A percentile compares a stretch with the other conserved stretches of the same genome.
Evolutionary conservation across 2,113 vertebrate species (phyloP).

Genomic region (Poeciliopsis turrubarensis): DNA sequence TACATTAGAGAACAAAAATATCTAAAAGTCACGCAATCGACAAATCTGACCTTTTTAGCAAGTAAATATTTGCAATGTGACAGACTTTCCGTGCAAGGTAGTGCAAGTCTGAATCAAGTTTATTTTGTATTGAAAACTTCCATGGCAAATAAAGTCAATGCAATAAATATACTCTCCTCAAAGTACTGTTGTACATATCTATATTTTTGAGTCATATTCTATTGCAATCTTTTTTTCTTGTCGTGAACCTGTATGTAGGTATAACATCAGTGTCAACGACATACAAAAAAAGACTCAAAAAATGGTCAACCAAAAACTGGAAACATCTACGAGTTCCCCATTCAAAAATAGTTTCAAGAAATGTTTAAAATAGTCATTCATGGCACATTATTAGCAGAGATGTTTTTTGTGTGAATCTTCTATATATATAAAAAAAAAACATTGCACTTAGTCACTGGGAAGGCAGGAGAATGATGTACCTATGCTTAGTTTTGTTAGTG

Average conservation of each 20-base stretch:
- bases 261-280: not conserved
- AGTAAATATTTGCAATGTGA: not conserved
- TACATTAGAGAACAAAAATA: not conserved
- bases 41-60: not conserved
- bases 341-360: conserved; percentile 16
- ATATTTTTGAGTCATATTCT: not conserved
- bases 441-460: not conserved
- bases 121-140: not conserved
- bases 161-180: not conserved
- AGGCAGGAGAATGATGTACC: conserved; percentile 41
- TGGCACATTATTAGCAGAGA: conserved; percentile 45
- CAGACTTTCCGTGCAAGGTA: not conserved
- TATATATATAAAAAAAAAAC: not conserved
- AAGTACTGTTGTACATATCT: not conserved
- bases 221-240: not conserved
- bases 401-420: conserved; percentile 35
- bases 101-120: not conserved
- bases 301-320: conserved; percentile 2
- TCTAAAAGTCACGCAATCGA: not conserved
- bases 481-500: conserved; percentile 18
- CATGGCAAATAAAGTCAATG: not conserved
- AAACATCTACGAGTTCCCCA: conserved; percentile 20
- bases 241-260: not conserved
- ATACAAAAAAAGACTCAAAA: not conserved
- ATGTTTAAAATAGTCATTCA: conserved; percentile 36